Evolutionary conservation across 2,113 vertebrate species (phyloP), one percentile per base, ranked within the genome.

Genomic region (Myrmecophaga tridactyla): DNA sequence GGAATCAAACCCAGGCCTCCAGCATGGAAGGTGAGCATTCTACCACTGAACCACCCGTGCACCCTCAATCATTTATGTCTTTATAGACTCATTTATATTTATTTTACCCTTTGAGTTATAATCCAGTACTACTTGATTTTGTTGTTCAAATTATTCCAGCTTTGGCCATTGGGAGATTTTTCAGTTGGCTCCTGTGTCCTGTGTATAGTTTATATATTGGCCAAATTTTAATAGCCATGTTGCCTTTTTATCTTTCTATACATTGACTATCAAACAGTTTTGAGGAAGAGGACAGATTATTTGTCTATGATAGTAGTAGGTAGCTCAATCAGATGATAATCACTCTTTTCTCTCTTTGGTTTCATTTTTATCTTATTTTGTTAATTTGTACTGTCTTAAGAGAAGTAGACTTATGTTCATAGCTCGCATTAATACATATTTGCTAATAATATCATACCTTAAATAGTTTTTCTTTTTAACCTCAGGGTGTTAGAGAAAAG

Each of bases 311-410:
- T 39, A 46, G 21, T 27, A 36, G 29, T 20, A 80, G 29, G 17
- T 41, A 56, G 36, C 13, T 48, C 43, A 53, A 67, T 36, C 75
- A 63, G 41, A 43, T 7, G 62, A 36, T 41, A 48, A 25, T 34
- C 5, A 62, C 53, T 56, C 53, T 82, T 89, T 89, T 82, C 48
- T n/a, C 18, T 56, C 34, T 58, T 91, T 80, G 36, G 76, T 86
- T 93, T 93, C 13, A 63, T 84, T 69, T 96, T 86, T 86, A 60
- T 89, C 23, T 81, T 77, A 56, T 86, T 81, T 70, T 75, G 4
- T 65, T 94, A 12, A 84, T 81, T 85, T 92, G 69, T 73, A 29
- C 10, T 70, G 6, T 67, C 60, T 95, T 39, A 88, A 84, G 75
- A 95, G 90, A 95, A 86, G 90, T 27, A 75, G 17, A 62, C 31